Evolutionary conservation across 2,888 invertebrate species (phyloP).

Genomic region (Drosophila kanekoi): DNA sequence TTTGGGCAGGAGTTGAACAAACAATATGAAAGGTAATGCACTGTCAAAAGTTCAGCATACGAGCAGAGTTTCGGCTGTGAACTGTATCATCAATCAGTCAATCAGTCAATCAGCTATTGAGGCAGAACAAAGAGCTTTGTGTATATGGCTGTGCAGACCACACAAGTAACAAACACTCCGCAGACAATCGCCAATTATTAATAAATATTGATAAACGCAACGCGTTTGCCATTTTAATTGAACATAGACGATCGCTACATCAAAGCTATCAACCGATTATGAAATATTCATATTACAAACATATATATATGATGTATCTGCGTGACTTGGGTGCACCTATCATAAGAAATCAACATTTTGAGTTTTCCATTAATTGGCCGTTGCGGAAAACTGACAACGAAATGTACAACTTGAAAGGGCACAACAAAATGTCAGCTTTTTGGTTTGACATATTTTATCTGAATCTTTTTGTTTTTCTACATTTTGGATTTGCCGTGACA

Average conservation of each 20-base stretch:
- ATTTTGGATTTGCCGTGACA: constrained; percentile 56
- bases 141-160: constrained; percentile 21
- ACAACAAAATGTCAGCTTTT: constrained; percentile 48
- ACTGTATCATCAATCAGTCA: too few relatives aligned
- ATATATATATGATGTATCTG: constrained; percentile 49
- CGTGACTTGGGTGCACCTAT: constrained; percentile 61
- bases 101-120: neutral
- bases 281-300: constrained; percentile 33
- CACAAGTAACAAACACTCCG: constrained; percentile 24
- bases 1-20: neutral
- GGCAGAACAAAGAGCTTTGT: neutral
- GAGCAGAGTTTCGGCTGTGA: too few relatives aligned
- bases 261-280: constrained; percentile 57
- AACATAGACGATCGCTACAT: constrained; percentile 36
- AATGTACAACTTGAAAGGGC: constrained; percentile 50
- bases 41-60: too few relatives aligned
- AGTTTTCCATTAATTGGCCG: constrained; percentile 50
- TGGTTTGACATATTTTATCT: constrained; percentile 46
- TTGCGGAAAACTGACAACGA: constrained; percentile 6
- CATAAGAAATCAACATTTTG: constrained; percentile 5
- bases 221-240: constrained; percentile 39
- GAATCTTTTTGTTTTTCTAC: neutral
- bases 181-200: constrained; percentile 1
- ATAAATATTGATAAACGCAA: constrained; percentile 41
- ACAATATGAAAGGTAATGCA: neutral